Conservation (phyloP, 2,797 vertebrate genomes). For the Sebastes itinus region DNA sequence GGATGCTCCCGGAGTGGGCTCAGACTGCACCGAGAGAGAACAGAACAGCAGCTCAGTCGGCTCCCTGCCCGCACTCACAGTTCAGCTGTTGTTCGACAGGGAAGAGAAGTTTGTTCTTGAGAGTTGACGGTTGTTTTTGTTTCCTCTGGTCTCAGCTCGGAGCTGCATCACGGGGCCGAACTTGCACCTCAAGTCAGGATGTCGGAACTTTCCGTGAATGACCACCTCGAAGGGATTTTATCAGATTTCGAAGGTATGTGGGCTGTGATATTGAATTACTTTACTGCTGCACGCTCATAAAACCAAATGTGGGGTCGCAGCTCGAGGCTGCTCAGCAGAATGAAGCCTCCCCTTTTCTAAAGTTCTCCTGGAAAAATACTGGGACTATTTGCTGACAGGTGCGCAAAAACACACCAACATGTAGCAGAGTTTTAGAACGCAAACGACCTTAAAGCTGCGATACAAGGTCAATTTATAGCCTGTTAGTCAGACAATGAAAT, state of each 20-base stretch:
- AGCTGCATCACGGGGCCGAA: neutral
- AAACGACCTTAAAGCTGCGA: too few species aligned
- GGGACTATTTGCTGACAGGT: neutral
- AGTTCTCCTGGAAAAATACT: neutral
- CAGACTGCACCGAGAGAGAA: neutral
- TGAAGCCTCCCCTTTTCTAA: too few species aligned
- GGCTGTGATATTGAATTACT: conserved; percentile 10
- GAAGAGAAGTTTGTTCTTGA: neutral
- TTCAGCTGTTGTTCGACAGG: neutral
- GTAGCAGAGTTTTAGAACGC: too few species aligned
- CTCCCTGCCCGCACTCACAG: neutral
- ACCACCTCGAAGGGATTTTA: conserved; percentile 90
- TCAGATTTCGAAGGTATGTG: conserved; percentile 90
- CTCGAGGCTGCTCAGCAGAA: neutral
- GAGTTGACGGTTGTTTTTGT: too few species aligned
- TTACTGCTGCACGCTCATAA: conserved; percentile 7
- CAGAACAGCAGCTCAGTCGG: neutral
- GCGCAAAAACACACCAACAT: neutral
- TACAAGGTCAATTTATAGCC: too few species aligned
- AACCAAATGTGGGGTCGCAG: neutral
- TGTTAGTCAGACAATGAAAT: neutral
- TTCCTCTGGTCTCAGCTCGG: neutral
- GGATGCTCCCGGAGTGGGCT: neutral
- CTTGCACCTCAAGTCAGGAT: conserved; percentile 66
- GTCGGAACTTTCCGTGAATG: conserved; percentile 87